Evolutionary conservation across 2,113 vertebrate genomes (phyloP), one percentile per base, ranked within the genome.

Genomic region (Cinclus cinclus): DNA sequence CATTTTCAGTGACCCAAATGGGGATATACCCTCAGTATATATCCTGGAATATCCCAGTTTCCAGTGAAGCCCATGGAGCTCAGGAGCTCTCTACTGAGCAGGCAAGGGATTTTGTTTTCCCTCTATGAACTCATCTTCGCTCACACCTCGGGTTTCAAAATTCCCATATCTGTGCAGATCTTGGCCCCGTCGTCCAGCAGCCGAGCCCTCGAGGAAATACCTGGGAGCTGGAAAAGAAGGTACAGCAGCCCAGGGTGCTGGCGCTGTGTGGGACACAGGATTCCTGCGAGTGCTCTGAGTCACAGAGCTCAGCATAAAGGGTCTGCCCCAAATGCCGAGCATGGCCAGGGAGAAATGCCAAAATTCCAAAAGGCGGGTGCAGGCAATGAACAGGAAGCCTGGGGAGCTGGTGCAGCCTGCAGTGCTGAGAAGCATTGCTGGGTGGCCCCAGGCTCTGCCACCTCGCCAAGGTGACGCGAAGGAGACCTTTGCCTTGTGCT

Each of bases 151-250:
- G 25, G 7, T 25, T 27, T 53, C n/a, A 67, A 49, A 70, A n/a
- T 37, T 14, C 25, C 39, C 0, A 0, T 55, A 17, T 37, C 18
- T 8, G 2, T 31, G 44, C 25, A 62, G 37, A 70, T 21, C 22
- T 46, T 13, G 3, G 24, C n/a, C 46, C 21, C 3, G 5, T 13
- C 0, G 0, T 6, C 23, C 74, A 42, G 35, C 28, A 86, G n/a
- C 13, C 0, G 0, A 27, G 19, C 39, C 49, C 19, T 46, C 0
- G 0, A 3, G 41, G 30, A 87, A 47, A 20, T 9, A 2, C 13
- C 37, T 0, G 1, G n/a, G 23, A 4, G 5, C 5, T 21, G 33
- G 22, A 81, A 78, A 33, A 63, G 17, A 25, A 13, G 12, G 4
- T 39, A 52, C 28, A 74, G 53, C 28, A 44, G 13, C 19, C 11